phyloP scores from a whole-genome alignment of 1,140 invertebrate species.

The Diorhabda elongata region DNA sequence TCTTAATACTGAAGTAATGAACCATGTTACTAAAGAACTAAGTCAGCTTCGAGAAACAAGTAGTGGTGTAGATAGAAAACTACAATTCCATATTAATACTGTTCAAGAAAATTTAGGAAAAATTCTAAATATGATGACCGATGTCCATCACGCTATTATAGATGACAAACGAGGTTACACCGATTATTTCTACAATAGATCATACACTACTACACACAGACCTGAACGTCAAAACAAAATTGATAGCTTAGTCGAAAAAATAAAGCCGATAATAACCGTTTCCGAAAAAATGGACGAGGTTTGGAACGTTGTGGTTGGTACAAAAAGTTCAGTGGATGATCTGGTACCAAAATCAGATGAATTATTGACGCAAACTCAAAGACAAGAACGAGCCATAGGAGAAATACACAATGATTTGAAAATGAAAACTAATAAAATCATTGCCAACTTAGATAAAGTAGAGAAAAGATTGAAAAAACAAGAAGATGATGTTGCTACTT shows the following conservation, averaged over 20 bases:
- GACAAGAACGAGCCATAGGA: constrained; percentile 80
- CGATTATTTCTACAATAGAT: constrained; percentile 16
- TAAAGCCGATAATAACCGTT: constrained; percentile 76
- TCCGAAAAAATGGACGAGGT: constrained; percentile 87
- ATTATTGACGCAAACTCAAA: constrained; percentile 75
- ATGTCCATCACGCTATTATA: constrained; percentile 75
- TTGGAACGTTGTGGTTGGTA: constrained; percentile 82
- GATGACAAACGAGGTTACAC: constrained; percentile 52
- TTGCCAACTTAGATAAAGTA: constrained; percentile 80
- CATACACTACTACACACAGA: constrained; percentile 40
- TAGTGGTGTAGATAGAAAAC: constrained; percentile 72
- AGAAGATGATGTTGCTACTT: constrained; percentile 68
- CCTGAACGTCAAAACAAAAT: constrained; percentile 65
- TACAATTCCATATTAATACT: constrained; percentile 79
- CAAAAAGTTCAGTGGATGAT: constrained; percentile 79
- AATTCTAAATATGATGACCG: constrained; percentile 69
- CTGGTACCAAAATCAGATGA: constrained; percentile 81
- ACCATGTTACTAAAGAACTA: constrained; percentile 69
- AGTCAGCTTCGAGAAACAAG: constrained; percentile 69
- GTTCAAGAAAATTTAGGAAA: constrained; percentile 76
- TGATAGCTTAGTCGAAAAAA: constrained; percentile 70
- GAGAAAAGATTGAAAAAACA: constrained; percentile 79
- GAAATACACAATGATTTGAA: constrained; percentile 81
- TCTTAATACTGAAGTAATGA: constrained; percentile 70
- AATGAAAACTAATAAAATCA: constrained; percentile 79